These are phyloP conservation scores for Fukomys damarensis DNA, from an alignment of 2,113 vertebrate genomes.

Conservation along the genomic window DNA sequence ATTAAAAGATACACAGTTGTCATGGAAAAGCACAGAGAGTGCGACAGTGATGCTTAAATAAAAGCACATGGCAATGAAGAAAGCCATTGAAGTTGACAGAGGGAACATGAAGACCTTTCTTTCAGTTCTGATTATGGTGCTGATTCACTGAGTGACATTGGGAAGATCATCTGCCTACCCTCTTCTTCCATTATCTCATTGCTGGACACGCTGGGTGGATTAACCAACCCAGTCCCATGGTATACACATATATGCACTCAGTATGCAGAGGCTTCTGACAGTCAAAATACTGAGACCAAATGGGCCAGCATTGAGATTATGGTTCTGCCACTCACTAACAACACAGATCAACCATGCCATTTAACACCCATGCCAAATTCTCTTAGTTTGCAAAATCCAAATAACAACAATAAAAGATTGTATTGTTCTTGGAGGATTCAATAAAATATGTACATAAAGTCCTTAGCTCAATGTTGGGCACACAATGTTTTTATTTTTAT, in stretches of 20 bases:
- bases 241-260: background rate
- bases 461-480: background rate
- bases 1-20: background rate
- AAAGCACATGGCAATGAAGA: background rate
- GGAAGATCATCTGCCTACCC: background rate
- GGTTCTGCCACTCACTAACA: background rate
- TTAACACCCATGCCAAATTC: background rate
- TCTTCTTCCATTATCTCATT: background rate
- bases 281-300: background rate
- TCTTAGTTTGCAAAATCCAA: background rate
- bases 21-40: background rate
- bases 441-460: background rate
- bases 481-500: background rate
- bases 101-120: background rate
- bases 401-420: background rate
- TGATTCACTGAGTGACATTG: background rate
- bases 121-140: background rate
- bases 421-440: background rate
- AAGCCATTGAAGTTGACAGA: conserved; percentile 32
- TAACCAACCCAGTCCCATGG: background rate
- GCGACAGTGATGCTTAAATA: background rate
- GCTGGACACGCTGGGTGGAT: background rate
- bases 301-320: background rate
- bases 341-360: background rate
- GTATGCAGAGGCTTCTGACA: background rate